Base-by-base conservation (phyloP, 2,797 vertebrate genomes). In the Prionace glauca region DNA sequence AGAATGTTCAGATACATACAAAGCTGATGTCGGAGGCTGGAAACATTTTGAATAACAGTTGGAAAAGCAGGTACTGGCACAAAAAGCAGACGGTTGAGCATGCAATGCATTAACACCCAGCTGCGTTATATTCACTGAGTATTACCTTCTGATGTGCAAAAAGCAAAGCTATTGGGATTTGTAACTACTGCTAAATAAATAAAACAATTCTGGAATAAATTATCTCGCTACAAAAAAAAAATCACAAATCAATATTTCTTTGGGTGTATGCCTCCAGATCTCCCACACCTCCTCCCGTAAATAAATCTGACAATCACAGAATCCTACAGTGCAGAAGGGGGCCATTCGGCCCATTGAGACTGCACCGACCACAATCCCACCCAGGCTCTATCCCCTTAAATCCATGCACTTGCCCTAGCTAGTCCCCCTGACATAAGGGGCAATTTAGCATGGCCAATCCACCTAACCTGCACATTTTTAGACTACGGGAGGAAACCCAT, bases 101-200 rank as follows among this genome's bases (percentile, higher is more conserved):
- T 92, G 16, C 36, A 67, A 22, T 65, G n/a, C n/a, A 92, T 65
- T n/a, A 36, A 60, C 10, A n/a, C n/a, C 16, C 62, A 69, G 0
- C n/a, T 92, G 65, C 12, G n/a, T 2, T 69, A 92, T 10, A 41
- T 69, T 92, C 90, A 69, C 9, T 92, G 81, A 45, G 41, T 45
- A 45, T 84, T 84, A 84, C 81, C 67, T 45, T 92, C 36, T 41
- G 90, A 69, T 92, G 90, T 69, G 90, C 65, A 92, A 92, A 84
- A n/a, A 92, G n/a, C 18, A 67, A 67, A 60, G 62, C n/a, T 69
- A 41, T 41, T 92, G 62, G 24, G 18, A 92, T 69, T 41, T 69
- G 90, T 69, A 69, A 92, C 90, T 20, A 69, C n/a, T 92, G n/a
- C n/a, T 22, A 91, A 20, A 36, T 69, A 92, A 69, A 69, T 24